These are phyloP conservation scores for Melipona bicolor DNA, from an alignment of 2,888 invertebrate species.

Conservation along the genomic window DNA sequence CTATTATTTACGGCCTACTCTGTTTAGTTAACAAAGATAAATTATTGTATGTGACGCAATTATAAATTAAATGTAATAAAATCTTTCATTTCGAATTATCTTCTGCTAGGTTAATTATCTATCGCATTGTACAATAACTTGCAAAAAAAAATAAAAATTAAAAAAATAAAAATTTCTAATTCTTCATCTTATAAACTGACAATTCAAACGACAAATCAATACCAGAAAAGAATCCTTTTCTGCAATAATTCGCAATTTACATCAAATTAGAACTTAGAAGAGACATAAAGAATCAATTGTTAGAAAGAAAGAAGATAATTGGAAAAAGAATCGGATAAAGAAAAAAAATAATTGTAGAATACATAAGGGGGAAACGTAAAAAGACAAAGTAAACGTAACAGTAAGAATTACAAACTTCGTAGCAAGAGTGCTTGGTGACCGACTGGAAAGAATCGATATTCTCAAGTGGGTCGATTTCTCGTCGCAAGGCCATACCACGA, in stretches of 20 bases:
- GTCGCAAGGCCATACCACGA: conserved; percentile 79
- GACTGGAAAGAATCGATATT: conserved; percentile 76
- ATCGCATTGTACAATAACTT: no score
- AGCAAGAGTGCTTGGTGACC: conserved; percentile 22
- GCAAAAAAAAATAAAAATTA: no score
- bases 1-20: no score
- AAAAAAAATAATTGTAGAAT: neutral
- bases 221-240: neutral
- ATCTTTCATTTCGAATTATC: no score
- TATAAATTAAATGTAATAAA: no score
- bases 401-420: conserved; percentile 21
- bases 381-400: conserved; percentile 39
- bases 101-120: no score
- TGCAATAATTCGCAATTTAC: neutral
- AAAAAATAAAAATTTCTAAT: neutral
- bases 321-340: no score
- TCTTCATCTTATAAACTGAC: neutral
- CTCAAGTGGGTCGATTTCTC: conserved; percentile 75
- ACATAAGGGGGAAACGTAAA: neutral
- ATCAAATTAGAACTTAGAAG: neutral
- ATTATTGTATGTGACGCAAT: no score
- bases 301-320: neutral
- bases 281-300: neutral
- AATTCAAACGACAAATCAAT: no score
- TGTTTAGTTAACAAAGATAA: no score